A percentile compares a stretch with the other conserved stretches of the same genome.
phyloP scores from a whole-genome alignment of 2,113 vertebrate species.

The Menura novaehollandiae region DNA sequence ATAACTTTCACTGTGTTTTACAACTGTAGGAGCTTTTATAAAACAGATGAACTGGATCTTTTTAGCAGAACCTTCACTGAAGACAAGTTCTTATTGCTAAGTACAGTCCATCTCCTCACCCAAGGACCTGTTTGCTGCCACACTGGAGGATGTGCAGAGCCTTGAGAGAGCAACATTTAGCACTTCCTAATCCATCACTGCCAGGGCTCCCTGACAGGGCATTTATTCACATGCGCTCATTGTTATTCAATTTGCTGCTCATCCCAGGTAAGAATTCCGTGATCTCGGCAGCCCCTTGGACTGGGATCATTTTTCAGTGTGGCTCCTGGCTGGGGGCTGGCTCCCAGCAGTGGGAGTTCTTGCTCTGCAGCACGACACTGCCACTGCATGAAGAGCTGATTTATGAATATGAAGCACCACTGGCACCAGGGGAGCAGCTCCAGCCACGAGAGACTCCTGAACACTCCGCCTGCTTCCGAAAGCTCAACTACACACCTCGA shows the following conservation, averaged over 20 bases:
- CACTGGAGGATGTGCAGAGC: slow-evolving; percentile 29
- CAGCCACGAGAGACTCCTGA: slow-evolving; percentile 75
- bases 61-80: not conserved
- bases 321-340: slow-evolving; percentile 61
- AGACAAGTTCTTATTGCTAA: not conserved
- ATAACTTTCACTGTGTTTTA: not conserved
- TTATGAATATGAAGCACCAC: slow-evolving; percentile 74
- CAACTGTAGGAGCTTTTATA: not conserved
- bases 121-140: slow-evolving; percentile 66
- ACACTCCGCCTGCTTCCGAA: slow-evolving; percentile 4
- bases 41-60: slow-evolving; percentile 8
- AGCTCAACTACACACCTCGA: slow-evolving; percentile 56
- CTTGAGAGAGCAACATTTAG: slow-evolving; percentile 62
- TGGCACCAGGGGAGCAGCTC: slow-evolving; percentile 52
- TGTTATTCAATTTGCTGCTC: slow-evolving; percentile 84
- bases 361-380: slow-evolving; percentile 58
- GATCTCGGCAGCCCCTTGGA: slow-evolving; percentile 62
- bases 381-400: slow-evolving; percentile 72
- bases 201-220: slow-evolving; percentile 82
- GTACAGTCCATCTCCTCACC: slow-evolving; percentile 27
- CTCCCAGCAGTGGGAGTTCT: slow-evolving; percentile 56
- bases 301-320: slow-evolving; percentile 76
- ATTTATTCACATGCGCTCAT: slow-evolving; percentile 85
- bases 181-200: slow-evolving; percentile 87
- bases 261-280: slow-evolving; percentile 69